Evolutionary conservation across 1,140 invertebrate species (phyloP).

Genomic region (Littorina saxatilis): DNA sequence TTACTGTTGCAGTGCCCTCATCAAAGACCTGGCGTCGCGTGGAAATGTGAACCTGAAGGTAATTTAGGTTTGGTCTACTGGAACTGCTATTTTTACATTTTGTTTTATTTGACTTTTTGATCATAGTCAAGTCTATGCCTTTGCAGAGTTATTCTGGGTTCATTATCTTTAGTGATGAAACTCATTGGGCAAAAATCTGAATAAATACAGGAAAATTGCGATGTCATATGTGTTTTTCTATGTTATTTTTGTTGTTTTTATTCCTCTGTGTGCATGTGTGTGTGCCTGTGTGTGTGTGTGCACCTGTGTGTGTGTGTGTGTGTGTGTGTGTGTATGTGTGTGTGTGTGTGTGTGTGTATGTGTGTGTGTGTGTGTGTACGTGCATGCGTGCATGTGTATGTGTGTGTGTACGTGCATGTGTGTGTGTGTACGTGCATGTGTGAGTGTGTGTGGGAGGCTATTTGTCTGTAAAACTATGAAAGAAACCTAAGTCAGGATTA

Average conservation of each 20-base stretch:
- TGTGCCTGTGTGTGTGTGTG: not conserved
- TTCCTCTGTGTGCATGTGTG: constrained; percentile 4
- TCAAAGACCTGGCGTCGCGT: constrained; percentile 22
- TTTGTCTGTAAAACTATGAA: not conserved
- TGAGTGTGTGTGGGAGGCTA: not conserved
- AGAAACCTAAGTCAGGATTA: not conserved
- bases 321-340: constrained; percentile 20
- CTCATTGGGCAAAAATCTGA: too few species aligned
- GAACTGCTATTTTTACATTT: too few species aligned
- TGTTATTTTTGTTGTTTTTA: not conserved
- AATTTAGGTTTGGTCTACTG: too few species aligned
- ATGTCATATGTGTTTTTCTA: not conserved
- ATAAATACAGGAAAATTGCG: too few species aligned
- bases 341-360: not conserved
- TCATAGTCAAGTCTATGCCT: too few species aligned
- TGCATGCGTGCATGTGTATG: not conserved
- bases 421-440: not conserved
- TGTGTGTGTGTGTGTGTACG: not conserved
- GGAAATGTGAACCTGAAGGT: constrained; percentile 6
- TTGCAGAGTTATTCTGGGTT: too few species aligned
- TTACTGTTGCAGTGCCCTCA: not conserved
- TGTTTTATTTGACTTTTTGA: too few species aligned
- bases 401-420: not conserved
- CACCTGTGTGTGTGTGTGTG: not conserved
- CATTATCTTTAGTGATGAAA: too few species aligned